Conservation (phyloP, 2,888 invertebrate genomes). For the Standfussiana lucernea region DNA sequence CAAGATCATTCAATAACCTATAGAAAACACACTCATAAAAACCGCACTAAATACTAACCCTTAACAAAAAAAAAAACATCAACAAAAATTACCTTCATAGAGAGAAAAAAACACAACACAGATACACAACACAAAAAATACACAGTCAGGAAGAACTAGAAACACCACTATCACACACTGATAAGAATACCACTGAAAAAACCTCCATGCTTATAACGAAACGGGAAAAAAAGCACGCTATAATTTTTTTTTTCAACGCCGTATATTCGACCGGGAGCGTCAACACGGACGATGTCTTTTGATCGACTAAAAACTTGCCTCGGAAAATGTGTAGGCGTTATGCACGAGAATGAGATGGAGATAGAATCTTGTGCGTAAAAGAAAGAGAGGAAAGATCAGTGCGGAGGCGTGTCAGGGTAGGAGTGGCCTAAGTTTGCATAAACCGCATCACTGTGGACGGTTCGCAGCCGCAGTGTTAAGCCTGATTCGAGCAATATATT, state of each 20-base stretch:
- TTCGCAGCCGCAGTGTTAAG: constrained; percentile 69
- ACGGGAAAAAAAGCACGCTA: constrained; percentile 61
- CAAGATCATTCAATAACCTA: background rate
- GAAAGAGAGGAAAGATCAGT: constrained; percentile 73
- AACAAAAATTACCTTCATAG: constrained; percentile 68
- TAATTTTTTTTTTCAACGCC: constrained; percentile 65
- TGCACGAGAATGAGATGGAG: constrained; percentile 77
- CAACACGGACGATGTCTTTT: constrained; percentile 83
- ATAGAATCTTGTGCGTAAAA: constrained; percentile 63
- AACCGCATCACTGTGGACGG: constrained; percentile 74
- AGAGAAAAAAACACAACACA: constrained; percentile 63
- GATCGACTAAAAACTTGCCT: constrained; percentile 87
- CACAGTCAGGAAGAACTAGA: constrained; percentile 66
- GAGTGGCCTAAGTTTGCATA: constrained; percentile 87
- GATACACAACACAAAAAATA: constrained; percentile 69
- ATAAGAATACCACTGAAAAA: constrained; percentile 70
- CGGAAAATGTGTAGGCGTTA: constrained; percentile 87
- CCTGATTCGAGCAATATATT: constrained; percentile 79
- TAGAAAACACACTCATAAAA: background rate
- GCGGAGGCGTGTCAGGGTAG: constrained; percentile 83
- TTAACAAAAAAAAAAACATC: constrained; percentile 35
- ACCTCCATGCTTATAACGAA: constrained; percentile 54
- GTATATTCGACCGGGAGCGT: constrained; percentile 73
- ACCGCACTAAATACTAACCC: constrained; percentile 4
- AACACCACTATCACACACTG: constrained; percentile 70